Evolutionary conservation across 2,797 vertebrate genomes (phyloP), one percentile per base, ranked within the genome.

Genomic region (Phoeniculus purpureus): DNA sequence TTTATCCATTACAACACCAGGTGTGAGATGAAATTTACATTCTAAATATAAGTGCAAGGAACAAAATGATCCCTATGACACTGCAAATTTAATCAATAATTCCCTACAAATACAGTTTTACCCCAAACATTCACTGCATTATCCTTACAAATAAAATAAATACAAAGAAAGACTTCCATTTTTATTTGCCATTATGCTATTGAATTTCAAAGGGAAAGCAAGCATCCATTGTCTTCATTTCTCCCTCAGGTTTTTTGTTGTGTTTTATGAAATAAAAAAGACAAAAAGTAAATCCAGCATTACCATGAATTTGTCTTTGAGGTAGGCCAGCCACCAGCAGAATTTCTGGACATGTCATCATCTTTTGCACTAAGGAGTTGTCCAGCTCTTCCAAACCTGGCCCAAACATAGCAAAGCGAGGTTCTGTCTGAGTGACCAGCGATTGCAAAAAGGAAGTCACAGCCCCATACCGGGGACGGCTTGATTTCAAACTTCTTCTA

Each of bases 371-470:
- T 89, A 99, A 96, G 20, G 99, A 99, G 47, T 98, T 94, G 7
- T 99, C 98, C 92, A 99, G 95, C 93, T 99, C 98, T 96, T 99
- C 99, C 93, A 99, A 98, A 58, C 99, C 99, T 1, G 98, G 98
- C 27, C 99, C 99, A 86, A 99, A 98, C 99, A 99, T 99, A 67
- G 98, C 98, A 68, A 98, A 99, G 68, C 98, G 98, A 21, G 98
- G 99, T 83, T 99, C 99, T 48, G 97, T 72, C 18, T 97, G 97
- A 19, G 97, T 96, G 70, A 98, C 98, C 92, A 99, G 86, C 4
- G 98, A 98, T 17, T 99, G 98, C 78, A 99, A 95, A 96, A 99
- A 98, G 3, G 98, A 98, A 17, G 98, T 97, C 61, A 99, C 97
- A 5, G 98, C 88, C 55, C 97, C 96, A 29, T 98, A 98, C 3